Percentiles rank a stretch among this genome's conserved stretches.
phyloP scores from a whole-genome alignment of 2,113 vertebrate species.

The Chloebia gouldiae region DNA sequence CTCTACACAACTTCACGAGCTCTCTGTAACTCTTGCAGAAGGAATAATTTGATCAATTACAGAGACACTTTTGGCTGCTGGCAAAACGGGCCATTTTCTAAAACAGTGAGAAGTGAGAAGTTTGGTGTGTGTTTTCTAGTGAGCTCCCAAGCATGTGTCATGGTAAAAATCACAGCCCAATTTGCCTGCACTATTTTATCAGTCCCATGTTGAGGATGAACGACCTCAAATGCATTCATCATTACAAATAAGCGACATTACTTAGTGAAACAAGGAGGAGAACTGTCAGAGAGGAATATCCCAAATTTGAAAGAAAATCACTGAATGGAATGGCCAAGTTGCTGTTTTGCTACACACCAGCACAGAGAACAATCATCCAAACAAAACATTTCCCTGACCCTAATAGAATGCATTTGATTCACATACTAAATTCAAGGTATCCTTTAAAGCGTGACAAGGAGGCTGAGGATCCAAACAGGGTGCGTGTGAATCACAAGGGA shows the following conservation, averaged over 20 bases:
- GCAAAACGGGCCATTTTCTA: neutral
- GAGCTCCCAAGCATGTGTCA: neutral
- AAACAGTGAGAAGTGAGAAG: neutral
- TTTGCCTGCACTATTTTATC: neutral
- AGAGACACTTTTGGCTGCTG: neutral
- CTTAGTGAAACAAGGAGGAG: neutral
- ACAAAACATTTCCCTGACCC: neutral
- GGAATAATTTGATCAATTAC: neutral
- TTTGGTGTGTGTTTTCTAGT: neutral
- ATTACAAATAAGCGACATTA: neutral
- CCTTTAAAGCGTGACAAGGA: neutral
- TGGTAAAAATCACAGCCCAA: neutral
- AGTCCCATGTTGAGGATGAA: neutral
- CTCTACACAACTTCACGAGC: neutral
- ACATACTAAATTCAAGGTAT: neutral
- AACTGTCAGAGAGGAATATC: neutral
- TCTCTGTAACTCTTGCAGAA: neutral
- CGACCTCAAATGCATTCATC: neutral
- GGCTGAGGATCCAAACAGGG: neutral
- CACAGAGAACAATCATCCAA: neutral
- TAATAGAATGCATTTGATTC: neutral
- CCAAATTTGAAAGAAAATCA: neutral
- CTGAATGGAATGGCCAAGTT: neutral
- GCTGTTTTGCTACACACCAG: neutral
- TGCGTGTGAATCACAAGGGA: neutral